A percentile compares a stretch with the other conserved stretches of the same genome.
phyloP scores from a whole-genome alignment of 1,140 invertebrate genomes.

The Himalopsyche phryganea region DNA sequence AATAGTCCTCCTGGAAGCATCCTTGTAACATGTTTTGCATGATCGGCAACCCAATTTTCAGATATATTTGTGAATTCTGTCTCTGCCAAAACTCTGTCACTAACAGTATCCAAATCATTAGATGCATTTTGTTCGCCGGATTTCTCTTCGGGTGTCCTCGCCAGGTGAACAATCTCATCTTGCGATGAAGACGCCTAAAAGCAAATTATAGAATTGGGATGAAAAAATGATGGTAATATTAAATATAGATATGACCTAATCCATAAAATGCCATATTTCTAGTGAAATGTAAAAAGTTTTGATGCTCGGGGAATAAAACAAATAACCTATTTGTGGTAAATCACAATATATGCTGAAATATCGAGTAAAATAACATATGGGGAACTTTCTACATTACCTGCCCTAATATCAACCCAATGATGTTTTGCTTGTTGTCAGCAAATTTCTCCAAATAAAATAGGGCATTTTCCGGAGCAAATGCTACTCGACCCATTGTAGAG shows the following conservation, averaged over 20 bases:
- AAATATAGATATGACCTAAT: no score
- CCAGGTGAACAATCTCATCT: slow-evolving; percentile 70
- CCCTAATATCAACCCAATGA: slow-evolving; percentile 64
- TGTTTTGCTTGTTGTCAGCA: slow-evolving; percentile 53
- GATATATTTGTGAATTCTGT: slow-evolving; percentile 46
- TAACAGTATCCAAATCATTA: slow-evolving; percentile 20
- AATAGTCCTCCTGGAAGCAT: slow-evolving; percentile 81
- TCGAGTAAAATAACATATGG: slow-evolving; percentile 19
- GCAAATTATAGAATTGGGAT: no score
- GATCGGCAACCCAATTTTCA: slow-evolving; percentile 63
- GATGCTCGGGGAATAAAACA: no score
- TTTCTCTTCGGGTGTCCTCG: slow-evolving; percentile 63
- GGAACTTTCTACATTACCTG: slow-evolving; percentile 51
- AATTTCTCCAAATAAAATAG: slow-evolving; percentile 50
- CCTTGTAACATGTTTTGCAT: slow-evolving; percentile 68
- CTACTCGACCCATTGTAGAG: slow-evolving; percentile 42
- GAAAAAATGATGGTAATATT: no score
- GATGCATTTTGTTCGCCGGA: slow-evolving; percentile 6
- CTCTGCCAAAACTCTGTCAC: slow-evolving; percentile 16
- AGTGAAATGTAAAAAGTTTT: no score
- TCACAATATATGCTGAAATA: no score
- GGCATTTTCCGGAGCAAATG: slow-evolving; percentile 48
- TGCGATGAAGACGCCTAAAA: slow-evolving; percentile 56
- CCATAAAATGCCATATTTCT: no score
- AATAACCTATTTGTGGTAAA: no score